Conservation (phyloP, 2,888 invertebrate genomes). For the Chrysotoxum bicinctum region DNA sequence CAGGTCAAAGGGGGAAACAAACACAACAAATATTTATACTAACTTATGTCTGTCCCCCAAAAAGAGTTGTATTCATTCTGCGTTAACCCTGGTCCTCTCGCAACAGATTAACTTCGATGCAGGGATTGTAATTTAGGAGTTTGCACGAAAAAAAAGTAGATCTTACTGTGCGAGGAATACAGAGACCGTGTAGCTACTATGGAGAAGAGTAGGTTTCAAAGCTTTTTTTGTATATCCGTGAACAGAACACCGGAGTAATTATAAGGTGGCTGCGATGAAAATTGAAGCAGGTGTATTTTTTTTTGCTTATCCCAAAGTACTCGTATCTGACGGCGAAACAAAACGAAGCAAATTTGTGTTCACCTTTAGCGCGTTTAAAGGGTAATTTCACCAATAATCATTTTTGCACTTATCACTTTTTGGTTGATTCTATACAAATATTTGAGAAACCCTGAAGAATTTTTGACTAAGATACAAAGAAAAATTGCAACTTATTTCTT, state of each 20-base stretch:
- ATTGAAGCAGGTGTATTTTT: constrained; percentile 47
- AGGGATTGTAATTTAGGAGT: background rate
- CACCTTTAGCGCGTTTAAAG: background rate
- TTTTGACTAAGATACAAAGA: no score
- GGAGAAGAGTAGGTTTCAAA: background rate
- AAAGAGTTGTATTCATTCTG: background rate
- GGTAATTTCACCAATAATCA: background rate
- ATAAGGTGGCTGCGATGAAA: constrained; percentile 43
- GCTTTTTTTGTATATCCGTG: constrained; percentile 30
- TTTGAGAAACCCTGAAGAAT: no score
- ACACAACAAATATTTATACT: background rate
- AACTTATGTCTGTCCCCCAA: background rate
- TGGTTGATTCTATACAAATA: no score
- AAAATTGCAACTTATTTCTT: no score
- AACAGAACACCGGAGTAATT: constrained; percentile 20
- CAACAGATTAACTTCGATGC: background rate
- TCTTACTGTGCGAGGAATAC: background rate
- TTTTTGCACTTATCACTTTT: background rate
- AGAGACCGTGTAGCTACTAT: background rate
- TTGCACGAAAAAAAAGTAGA: background rate
- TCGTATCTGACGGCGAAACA: background rate
- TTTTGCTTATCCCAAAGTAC: background rate
- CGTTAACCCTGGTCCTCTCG: background rate
- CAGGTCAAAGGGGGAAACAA: constrained; percentile 1
- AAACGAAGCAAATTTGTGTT: background rate